A percentile compares a stretch with the other conserved stretches of the same genome.
Conservation (phyloP, 2,797 vertebrate genomes). For the Harpagifer antarcticus region DNA sequence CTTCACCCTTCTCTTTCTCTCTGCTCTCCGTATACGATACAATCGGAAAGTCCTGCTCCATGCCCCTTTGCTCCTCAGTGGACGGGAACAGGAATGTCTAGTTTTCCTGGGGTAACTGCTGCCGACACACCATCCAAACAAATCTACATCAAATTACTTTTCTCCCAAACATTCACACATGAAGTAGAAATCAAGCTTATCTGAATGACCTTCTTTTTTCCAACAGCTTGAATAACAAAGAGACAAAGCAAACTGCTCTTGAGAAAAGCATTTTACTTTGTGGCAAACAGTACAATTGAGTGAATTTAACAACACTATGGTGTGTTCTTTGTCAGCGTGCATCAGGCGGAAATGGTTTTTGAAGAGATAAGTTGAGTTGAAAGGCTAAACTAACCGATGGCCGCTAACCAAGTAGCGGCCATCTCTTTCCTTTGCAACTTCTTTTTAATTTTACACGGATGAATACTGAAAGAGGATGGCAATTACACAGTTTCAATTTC, state of each 20-base stretch:
- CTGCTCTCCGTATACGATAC: conserved; percentile 52
- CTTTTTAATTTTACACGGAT: conserved; percentile 4
- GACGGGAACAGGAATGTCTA: conserved; percentile 73
- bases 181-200: not conserved
- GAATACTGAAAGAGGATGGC: not conserved
- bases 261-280: not conserved
- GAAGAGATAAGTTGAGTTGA: not conserved
- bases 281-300: not conserved
- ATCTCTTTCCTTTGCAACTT: conserved; percentile 35
- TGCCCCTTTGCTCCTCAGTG: conserved; percentile 49
- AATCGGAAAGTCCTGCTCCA: conserved; percentile 52
- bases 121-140: conserved; percentile 41
- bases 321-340: not conserved
- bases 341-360: not conserved
- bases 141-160: conserved; percentile 24
- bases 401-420: conserved; percentile 36
- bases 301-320: not conserved
- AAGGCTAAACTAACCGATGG: no score
- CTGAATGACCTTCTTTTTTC: not conserved
- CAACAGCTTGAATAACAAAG: not conserved
- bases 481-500: not conserved
- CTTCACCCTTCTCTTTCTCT: not conserved
- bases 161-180: conserved; percentile 35
- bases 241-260: not conserved
- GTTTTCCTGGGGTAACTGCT: conserved; percentile 26